phyloP scores from a whole-genome alignment of 2,797 vertebrate species.

The Cyprinodon diabolis region DNA sequence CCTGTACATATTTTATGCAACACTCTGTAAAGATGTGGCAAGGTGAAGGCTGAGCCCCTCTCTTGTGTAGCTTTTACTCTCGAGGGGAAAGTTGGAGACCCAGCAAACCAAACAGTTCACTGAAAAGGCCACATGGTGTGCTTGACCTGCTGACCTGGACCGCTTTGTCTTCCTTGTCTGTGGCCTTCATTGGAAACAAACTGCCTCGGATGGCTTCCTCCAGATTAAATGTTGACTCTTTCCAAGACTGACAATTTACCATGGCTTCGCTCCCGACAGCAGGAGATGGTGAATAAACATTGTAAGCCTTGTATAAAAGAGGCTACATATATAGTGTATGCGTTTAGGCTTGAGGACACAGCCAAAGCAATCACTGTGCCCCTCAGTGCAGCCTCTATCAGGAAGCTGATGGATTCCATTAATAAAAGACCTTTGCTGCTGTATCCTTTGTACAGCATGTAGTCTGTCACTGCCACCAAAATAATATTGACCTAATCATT shows the following conservation, averaged over 20 bases:
- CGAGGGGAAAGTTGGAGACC: slow-evolving; percentile 18
- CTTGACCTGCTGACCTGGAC: slow-evolving; percentile 53
- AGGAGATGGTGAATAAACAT: slow-evolving; percentile 70
- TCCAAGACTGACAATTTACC: slow-evolving; percentile 60
- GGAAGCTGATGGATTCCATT: slow-evolving; percentile 70
- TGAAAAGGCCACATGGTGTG: slow-evolving; percentile 44
- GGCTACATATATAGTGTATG: slow-evolving; percentile 26
- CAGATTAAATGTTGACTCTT: slow-evolving; percentile 78
- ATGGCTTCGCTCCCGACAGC: slow-evolving; percentile 64
- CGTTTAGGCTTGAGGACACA: slow-evolving; percentile 49
- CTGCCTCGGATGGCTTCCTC: slow-evolving; percentile 61
- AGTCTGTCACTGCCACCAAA: slow-evolving; percentile 54
- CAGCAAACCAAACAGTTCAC: slow-evolving; percentile 39
- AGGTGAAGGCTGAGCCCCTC: slow-evolving; percentile 13
- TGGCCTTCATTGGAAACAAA: slow-evolving; percentile 68
- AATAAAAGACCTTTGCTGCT: slow-evolving; percentile 71
- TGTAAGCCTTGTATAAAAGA: slow-evolving; percentile 25
- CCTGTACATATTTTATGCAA: slow-evolving; percentile 49
- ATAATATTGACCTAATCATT: slow-evolving; percentile 73
- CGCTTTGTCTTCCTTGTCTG: slow-evolving; percentile 55
- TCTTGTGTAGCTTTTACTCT: slow-evolving; percentile 1
- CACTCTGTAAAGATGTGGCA: slow-evolving; percentile 32
- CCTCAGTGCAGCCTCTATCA: slow-evolving; percentile 60
- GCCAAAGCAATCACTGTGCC: slow-evolving; percentile 45
- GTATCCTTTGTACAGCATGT: slow-evolving; percentile 56